These are phyloP conservation scores for Numida meleagris DNA, from an alignment of 2,113 vertebrate species.

Conservation along the genomic window DNA sequence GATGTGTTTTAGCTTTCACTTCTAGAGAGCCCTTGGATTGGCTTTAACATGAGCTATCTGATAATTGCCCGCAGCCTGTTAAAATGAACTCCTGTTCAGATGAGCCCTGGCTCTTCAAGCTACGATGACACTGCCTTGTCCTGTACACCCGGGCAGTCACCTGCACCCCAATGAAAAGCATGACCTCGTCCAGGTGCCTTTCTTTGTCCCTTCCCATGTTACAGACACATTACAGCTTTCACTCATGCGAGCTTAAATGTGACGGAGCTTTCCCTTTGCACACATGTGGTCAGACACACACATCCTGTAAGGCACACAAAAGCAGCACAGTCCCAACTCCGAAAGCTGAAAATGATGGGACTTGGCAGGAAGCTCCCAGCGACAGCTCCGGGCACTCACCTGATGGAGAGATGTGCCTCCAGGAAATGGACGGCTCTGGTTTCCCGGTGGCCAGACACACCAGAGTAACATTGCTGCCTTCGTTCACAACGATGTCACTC, in stretches of 20 bases:
- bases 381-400: conserved; percentile 76
- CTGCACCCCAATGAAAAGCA: neutral
- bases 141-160: neutral
- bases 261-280: neutral
- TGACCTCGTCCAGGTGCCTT: accelerated
- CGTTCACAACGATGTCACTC: conserved; percentile 89
- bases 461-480: conserved; percentile 95
- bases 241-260: neutral
- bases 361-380: accelerated
- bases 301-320: accelerated
- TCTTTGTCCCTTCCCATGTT: accelerated
- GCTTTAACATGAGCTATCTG: neutral
- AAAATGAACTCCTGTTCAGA: neutral
- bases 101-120: neutral
- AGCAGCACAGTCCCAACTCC: accelerated
- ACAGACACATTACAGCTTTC: accelerated
- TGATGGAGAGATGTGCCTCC: conserved; percentile 97
- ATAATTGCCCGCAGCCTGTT: neutral
- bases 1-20: neutral
- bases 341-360: accelerated
- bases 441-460: conserved; percentile 95
- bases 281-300: accelerated
- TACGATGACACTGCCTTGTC: neutral
- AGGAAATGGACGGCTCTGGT: conserved; percentile 95
- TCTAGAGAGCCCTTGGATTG: neutral